Percentiles rank a stretch among this genome's conserved stretches.
These are phyloP conservation scores for Plemyria rubiginata DNA, from an alignment of 2,888 invertebrate genomes.

Conservation along the genomic window DNA sequence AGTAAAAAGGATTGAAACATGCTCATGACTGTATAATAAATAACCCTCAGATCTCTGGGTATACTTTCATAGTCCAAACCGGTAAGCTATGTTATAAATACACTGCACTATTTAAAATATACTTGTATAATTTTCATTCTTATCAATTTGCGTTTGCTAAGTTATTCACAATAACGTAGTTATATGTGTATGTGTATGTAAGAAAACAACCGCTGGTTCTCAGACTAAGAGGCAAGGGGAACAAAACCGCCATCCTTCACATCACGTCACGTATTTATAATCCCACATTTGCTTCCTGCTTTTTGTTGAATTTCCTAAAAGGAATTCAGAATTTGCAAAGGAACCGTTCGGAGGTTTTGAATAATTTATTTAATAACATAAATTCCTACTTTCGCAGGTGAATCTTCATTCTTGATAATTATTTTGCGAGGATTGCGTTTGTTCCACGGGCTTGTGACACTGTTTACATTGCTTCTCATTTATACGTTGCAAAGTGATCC, in stretches of 20 bases:
- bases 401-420: conserved; percentile 41
- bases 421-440: conserved; percentile 39
- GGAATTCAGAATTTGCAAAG: conserved; percentile 65
- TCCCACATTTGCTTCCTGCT: conserved; percentile 78
- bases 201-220: conserved; percentile 8
- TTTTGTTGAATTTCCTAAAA: conserved; percentile 75
- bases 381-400: conserved; percentile 41
- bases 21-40: too few species aligned
- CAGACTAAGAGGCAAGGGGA: conserved; percentile 45
- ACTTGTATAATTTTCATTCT: too few species aligned
- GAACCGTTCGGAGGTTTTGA: conserved; percentile 50
- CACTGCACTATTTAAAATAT: too few species aligned
- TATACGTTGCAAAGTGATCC: conserved; percentile 3
- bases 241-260: conserved; percentile 78
- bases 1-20: too few species aligned
- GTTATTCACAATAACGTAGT: too few species aligned
- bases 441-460: conserved; percentile 2
- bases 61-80: too few species aligned
- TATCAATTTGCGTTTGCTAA: too few species aligned
- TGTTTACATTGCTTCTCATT: neutral
- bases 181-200: too few species aligned
- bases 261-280: conserved; percentile 79
- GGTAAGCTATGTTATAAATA: too few species aligned
- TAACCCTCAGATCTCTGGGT: too few species aligned
- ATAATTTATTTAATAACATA: conserved; percentile 46